These are phyloP conservation scores for Atlantisia rogersi DNA, from an alignment of 2,113 vertebrate genomes.

Conservation along the genomic window DNA sequence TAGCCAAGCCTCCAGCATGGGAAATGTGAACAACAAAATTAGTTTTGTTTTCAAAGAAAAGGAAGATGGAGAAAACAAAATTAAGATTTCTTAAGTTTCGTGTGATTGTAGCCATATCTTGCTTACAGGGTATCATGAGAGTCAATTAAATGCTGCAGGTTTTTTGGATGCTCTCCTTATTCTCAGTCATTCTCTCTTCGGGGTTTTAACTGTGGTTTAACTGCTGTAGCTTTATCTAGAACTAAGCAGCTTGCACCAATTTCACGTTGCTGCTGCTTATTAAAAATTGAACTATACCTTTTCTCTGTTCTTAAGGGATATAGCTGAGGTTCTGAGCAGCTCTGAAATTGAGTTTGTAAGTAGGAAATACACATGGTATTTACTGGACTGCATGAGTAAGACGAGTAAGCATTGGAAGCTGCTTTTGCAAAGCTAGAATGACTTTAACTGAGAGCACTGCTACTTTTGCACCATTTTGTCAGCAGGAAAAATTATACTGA, in stretches of 20 bases:
- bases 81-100: not conserved
- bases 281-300: slow-evolving; percentile 38
- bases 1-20: not conserved
- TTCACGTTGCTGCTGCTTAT: slow-evolving; percentile 48
- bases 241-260: slow-evolving; percentile 34
- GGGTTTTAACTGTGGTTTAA: slow-evolving; percentile 58
- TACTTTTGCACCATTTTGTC: slow-evolving; percentile 7
- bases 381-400: not conserved
- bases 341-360: not conserved
- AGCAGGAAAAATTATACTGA: not conserved
- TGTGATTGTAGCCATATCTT: not conserved
- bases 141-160: not conserved
- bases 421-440: not conserved
- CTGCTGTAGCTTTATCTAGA: slow-evolving; percentile 25
- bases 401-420: not conserved
- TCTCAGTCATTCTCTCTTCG: slow-evolving; percentile 20
- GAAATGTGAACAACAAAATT: not conserved
- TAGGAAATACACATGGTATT: not conserved
- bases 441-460: not conserved
- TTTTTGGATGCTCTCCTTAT: not conserved
- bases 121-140: not conserved
- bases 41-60: slow-evolving; percentile 8
- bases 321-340: not conserved
- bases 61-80: not conserved
- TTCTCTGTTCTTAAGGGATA: slow-evolving; percentile 42